Evolutionary conservation across 2,113 vertebrate genomes (phyloP).

Genomic region (Pao palembangensis): DNA sequence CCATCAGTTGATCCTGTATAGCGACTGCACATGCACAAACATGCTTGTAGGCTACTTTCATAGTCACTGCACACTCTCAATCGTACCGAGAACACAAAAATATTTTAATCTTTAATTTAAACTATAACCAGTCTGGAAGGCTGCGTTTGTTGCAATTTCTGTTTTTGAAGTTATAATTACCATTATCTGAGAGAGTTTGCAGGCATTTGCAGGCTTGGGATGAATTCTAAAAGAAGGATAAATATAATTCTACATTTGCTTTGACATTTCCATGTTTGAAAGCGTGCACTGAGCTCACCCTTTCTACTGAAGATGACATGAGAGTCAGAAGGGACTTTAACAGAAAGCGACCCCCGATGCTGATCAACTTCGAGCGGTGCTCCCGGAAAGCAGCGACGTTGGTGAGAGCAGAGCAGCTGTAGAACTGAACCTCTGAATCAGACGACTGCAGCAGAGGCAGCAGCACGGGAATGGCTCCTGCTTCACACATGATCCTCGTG

Average conservation of each 20-base stretch:
- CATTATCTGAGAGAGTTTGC: constrained; percentile 72
- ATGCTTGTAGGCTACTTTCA: background rate
- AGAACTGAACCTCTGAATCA: constrained; percentile 79
- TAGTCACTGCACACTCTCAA: too few species aligned
- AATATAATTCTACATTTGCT: background rate
- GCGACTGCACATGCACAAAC: constrained; percentile 45
- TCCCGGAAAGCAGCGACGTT: constrained; percentile 69
- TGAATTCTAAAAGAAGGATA: constrained; percentile 70
- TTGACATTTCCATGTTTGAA: background rate
- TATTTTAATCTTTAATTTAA: too few species aligned
- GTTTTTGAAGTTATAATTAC: constrained; percentile 54
- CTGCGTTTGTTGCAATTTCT: background rate
- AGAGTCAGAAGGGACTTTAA: constrained; percentile 74
- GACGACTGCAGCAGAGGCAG: constrained; percentile 76
- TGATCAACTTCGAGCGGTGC: constrained; percentile 71
- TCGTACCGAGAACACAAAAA: too few species aligned
- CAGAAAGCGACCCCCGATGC: constrained; percentile 63
- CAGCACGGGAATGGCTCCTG: constrained; percentile 77
- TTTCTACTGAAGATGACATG: constrained; percentile 74
- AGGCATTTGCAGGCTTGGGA: constrained; percentile 80
- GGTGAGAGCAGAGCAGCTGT: constrained; percentile 79
- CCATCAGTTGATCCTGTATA: constrained; percentile 69
- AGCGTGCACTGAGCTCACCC: constrained; percentile 58
- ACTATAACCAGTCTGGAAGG: too few species aligned
- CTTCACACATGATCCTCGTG: constrained; percentile 68